Base-by-base conservation (phyloP, 2,797 vertebrate genomes). In the Hippocampus kuda region DNA sequence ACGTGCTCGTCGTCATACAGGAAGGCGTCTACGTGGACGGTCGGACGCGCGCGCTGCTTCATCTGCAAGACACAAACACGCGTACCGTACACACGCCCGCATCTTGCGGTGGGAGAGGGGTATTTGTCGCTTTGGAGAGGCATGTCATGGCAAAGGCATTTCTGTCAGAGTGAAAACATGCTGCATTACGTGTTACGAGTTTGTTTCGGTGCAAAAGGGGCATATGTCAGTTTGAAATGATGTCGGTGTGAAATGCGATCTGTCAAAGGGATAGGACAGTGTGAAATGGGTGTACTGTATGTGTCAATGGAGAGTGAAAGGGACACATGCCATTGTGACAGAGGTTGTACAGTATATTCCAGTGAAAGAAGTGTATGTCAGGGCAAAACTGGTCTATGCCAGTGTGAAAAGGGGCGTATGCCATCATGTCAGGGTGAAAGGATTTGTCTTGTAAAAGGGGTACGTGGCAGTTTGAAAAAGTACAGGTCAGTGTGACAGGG, bases 1-100 rank as follows among this genome's bases (percentile, higher is more conserved):
- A 97, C 87, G 72, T 84, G 82, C 48, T 96, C 92, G 64, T 98
- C 95, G 71, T 94, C 91, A 75, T 95, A 98, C 82, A 98, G 90
- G 87, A 98, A 98, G 54, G 91, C 83, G 85, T 97, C 95, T 66
- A 98, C 86, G 22, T 96, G 94, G 72, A 93, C 83, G 11, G 92
- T 92, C 4, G 93, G 92, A 24, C 84, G 84, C 18, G 88, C 72
- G 67, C 88, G 89, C 74, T 90, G 88, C 68, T 86, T 88, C 75
- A 94, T 91, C 95, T 98, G 84, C 7, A 18, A 65, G 57, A 2
- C 59, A 68, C 0, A 68, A 24, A 68, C 24, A 12, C 4, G 26
- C 34, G 12, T 18, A 10, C 7, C 13, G 11, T 51, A 30, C 9
- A 11, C 42, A 20, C 4, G 26, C 5, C 4, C 11, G 4, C 16